Percentiles rank a stretch among this genome's conserved stretches.
phyloP scores from a whole-genome alignment of 1,140 invertebrate species.

The Drosophila melanogaster region Release_6_plus_ISO1_MT NT_033779.5:16914501-16915000 shows the following conservation, averaged over 20 bases:
- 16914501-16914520: conserved; percentile 92
- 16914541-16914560: conserved; percentile 97
- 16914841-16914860: conserved; percentile 85
- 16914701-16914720: conserved; percentile 97
- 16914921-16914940: conserved; percentile 86
- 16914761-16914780: conserved; percentile 99
- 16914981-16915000: conserved; percentile 90
- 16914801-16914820: conserved; percentile 92
- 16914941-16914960: conserved; percentile 97
- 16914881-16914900: conserved; percentile 66
- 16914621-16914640: conserved; percentile 59
- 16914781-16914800: conserved; percentile 96
- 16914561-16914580: conserved; percentile 95
- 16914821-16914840: conserved; percentile 85
- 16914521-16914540: conserved; percentile 95
- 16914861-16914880: conserved; percentile 73
- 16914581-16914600: conserved; percentile 92
- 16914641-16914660: conserved; percentile 55
- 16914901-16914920: conserved; percentile 10
- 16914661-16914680: conserved; percentile 96
- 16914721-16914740: conserved; percentile 97
- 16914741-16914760: conserved; percentile 98
- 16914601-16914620: conserved; percentile 89
- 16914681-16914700: conserved; percentile 95
- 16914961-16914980: conserved; percentile 87